Percentiles rank a stretch among this genome's conserved stretches.
These are phyloP conservation scores for Theristicus caerulescens DNA, from an alignment of 2,113 vertebrate species.

Conservation along the genomic window DNA sequence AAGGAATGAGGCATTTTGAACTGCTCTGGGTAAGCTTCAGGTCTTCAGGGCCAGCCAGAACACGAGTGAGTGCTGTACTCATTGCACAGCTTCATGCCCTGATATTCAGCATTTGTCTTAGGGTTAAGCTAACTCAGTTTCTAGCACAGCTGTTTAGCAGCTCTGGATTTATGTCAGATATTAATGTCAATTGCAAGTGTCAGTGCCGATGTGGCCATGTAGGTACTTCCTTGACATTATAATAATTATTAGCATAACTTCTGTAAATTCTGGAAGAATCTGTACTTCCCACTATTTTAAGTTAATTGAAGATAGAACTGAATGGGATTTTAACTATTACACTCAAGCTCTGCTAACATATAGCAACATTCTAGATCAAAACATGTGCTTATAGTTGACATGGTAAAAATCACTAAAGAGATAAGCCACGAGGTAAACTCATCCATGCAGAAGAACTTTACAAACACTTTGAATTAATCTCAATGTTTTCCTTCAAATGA, in stretches of 20 bases:
- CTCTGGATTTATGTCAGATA: not conserved
- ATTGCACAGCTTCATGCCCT: not conserved
- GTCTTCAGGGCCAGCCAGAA: not conserved
- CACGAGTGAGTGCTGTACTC: not conserved
- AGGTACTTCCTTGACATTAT: not conserved
- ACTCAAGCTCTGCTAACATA: not conserved
- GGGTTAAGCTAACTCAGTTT: not conserved
- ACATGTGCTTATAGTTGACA: not conserved
- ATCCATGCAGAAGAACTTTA: not conserved
- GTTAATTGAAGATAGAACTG: not conserved
- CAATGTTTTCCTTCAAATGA: not conserved
- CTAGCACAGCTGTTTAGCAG: not conserved
- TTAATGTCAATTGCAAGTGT: not conserved
- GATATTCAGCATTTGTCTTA: not conserved
- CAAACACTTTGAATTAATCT: not conserved
- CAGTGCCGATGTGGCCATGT: not conserved
- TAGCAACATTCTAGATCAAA: not conserved
- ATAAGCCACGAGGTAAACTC: not conserved
- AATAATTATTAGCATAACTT: not conserved
- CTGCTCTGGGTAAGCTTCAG: not conserved
- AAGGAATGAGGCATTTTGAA: not conserved
- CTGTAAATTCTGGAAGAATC: not conserved
- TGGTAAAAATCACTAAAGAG: not conserved
- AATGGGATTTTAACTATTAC: not conserved
- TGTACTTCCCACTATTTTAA: not conserved